Conservation (phyloP, 2,797 vertebrate species). For the Fundulus diaphanus region DNA sequence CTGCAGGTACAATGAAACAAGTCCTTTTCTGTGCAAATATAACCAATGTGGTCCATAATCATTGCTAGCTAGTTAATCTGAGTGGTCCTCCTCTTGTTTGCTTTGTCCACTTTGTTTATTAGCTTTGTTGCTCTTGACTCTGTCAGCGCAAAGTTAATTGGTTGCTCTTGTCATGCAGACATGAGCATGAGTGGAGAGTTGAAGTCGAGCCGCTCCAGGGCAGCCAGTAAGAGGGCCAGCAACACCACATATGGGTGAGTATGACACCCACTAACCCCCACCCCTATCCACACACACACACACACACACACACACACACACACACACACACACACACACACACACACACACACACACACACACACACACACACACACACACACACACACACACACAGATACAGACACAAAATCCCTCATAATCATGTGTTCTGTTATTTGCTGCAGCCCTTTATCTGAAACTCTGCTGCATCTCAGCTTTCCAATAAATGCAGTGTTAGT, state of each 20-base stretch:
- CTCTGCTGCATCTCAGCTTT: slow-evolving; percentile 50
- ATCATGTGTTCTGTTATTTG: slow-evolving; percentile 53
- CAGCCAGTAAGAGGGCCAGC: slow-evolving; percentile 80
- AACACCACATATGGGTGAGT: slow-evolving; percentile 82
- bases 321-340: slow-evolving; percentile 1
- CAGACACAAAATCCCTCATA: slow-evolving; percentile 18
- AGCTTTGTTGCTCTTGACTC: slow-evolving; percentile 23
- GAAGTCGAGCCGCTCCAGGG: slow-evolving; percentile 82
- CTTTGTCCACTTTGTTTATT: slow-evolving; percentile 21
- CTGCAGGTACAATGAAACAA: background rate
- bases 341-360: background rate
- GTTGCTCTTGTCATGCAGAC: slow-evolving; percentile 73
- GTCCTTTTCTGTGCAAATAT: background rate
- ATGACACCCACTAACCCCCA: background rate
- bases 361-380: background rate
- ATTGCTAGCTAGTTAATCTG: slow-evolving; percentile 3
- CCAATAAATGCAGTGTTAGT: slow-evolving; percentile 67
- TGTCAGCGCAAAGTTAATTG: slow-evolving; percentile 55
- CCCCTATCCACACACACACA: background rate
- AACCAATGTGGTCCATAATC: slow-evolving; percentile 5
- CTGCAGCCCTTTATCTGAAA: slow-evolving; percentile 57
- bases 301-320: slow-evolving; percentile 8
- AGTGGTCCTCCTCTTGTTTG: background rate
- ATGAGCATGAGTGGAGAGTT: slow-evolving; percentile 85
- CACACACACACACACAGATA: background rate